phyloP scores from a whole-genome alignment of 2,113 vertebrate genomes.

The Probosciger aterrimus region DNA sequence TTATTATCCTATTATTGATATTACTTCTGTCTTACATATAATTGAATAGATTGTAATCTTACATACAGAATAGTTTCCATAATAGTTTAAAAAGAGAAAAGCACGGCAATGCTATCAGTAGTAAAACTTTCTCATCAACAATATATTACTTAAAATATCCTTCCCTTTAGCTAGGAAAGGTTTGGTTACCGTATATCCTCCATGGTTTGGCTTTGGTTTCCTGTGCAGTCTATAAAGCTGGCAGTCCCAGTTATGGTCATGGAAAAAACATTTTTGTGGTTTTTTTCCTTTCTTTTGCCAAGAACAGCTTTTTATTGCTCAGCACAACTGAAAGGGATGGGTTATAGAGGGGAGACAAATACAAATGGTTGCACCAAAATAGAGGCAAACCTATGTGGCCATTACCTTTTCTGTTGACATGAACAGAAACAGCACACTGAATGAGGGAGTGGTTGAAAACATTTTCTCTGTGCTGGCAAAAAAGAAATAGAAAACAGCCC shows the following conservation, averaged over 20 bases:
- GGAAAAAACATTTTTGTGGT: not conserved
- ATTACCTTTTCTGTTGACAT: not conserved
- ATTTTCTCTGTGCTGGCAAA: not conserved
- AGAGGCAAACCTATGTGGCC: not conserved
- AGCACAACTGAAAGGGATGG: not conserved
- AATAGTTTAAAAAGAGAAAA: not conserved
- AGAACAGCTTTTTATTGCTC: not conserved
- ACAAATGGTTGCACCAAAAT: not conserved
- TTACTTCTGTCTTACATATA: not conserved
- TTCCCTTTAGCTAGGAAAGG: not conserved
- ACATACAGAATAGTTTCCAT: not conserved
- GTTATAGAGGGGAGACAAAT: not conserved
- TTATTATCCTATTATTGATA: not conserved
- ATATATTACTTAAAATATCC: not conserved
- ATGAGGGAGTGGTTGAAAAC: not conserved
- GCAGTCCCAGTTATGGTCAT: not conserved
- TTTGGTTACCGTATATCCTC: accelerated
- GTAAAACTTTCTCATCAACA: not conserved
- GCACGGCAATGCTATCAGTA: not conserved
- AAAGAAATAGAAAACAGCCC: not conserved
- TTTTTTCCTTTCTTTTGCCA: not conserved
- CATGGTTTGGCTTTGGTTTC: not conserved
- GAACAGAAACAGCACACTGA: not conserved
- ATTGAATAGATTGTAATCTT: not conserved
- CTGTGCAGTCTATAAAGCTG: not conserved